Base-by-base conservation (phyloP, 2,797 vertebrate genomes). In the Myotis planiceps region DNA sequence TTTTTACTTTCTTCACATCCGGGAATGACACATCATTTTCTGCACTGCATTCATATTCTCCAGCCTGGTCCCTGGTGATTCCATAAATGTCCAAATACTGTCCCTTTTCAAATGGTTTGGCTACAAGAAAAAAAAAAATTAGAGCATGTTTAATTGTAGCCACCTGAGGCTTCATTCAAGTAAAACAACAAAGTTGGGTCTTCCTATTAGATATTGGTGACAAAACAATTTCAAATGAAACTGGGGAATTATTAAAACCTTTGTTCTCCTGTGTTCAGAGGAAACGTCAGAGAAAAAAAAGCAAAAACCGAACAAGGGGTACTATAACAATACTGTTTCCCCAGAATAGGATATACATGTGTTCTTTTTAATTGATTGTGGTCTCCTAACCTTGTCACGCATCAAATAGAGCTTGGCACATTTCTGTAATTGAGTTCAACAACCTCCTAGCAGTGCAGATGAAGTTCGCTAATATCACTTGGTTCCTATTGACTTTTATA, bases 71-170 rank as follows among this genome's bases (percentile, higher is more conserved):
- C 88, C 99, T 99, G 29, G 99, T 99, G 96, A 99, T 99, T 49
- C 99, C 98, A 0, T 99, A 99, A 98, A 99, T 99, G 98, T 99
- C 99, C 98, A 99, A 99, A 98, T 99, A 99, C 97, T 99, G 99
- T 13, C 99, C 99, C 0, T 98, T 99, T 98, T 99, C 99, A 97
- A 99, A 99, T 96, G 99, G 99, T 98, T 99, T 99, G 94, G 99
- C 99, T 99, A 98, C 4, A 98, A 97, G 51, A 65, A 93, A 65
- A 93, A 90, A n/a, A n/a, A 63, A 66, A 19, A 60, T 60, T 60
- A 96, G 39, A 34, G 25, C 21, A 21, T 78, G 87, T 96, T 88
- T 90, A 96, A 96, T 71, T 89, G 75, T 51, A 55, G 12, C 0
- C 12, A 1, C 45, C 10, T 0, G 4, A 71, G 68, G n/a, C 45